phyloP scores from a whole-genome alignment of 2,113 vertebrate genomes.

The Dissostichus mawsoni region DNA sequence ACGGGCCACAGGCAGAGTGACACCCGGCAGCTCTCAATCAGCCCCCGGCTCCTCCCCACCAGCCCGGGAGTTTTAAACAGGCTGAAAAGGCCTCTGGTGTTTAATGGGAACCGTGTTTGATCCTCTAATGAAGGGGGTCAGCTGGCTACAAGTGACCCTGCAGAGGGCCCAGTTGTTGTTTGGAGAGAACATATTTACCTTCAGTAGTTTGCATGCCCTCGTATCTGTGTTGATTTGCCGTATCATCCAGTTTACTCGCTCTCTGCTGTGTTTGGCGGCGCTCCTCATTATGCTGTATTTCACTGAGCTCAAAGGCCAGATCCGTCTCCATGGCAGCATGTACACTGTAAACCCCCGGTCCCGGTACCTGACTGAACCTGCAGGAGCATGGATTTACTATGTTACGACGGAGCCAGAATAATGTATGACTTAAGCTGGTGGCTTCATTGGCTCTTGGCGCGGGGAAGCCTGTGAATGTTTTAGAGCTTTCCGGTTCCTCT shows the following conservation, averaged over 20 bases:
- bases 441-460: conserved; percentile 38
- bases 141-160: conserved; percentile 41
- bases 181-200: conserved; percentile 19
- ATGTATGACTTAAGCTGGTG: conserved; percentile 23
- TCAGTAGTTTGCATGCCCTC: conserved; percentile 14
- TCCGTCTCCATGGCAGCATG: conserved; percentile 46
- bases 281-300: background rate
- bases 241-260: background rate
- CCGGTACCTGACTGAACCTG: conserved; percentile 27
- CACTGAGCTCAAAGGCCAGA: conserved; percentile 6
- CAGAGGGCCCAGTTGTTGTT: conserved; percentile 15
- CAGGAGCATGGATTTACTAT: conserved; percentile 11
- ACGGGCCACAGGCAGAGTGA: conserved; percentile 70
- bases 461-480: conserved; percentile 46
- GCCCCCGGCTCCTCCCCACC: conserved; percentile 30
- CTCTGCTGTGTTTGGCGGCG: background rate
- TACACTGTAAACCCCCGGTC: conserved; percentile 22
- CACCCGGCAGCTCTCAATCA: conserved; percentile 60
- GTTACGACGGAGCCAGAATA: conserved; percentile 8
- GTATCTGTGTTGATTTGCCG: conserved; percentile 5
- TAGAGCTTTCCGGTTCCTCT: conserved; percentile 49
- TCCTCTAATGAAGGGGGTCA: conserved; percentile 56
- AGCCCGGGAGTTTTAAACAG: conserved; percentile 48
- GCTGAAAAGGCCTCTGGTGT: conserved; percentile 50
- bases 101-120: conserved; percentile 59